phyloP scores from a whole-genome alignment of 37 sponge, comb jelly and placozoan species.

The Diacarnus erythraeanus region DNA sequence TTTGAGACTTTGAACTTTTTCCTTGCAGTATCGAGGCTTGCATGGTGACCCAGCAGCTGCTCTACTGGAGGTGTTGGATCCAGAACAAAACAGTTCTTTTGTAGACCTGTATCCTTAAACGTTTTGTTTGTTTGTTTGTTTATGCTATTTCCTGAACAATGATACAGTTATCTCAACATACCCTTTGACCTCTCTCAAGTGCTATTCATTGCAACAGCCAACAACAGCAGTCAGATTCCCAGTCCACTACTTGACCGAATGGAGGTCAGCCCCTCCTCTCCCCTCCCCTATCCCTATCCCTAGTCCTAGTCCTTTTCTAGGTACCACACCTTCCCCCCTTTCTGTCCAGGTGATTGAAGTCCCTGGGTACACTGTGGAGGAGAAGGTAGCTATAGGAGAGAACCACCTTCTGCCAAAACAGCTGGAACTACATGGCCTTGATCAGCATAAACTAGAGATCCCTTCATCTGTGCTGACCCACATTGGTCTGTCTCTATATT shows the following conservation, averaged over 20 bases:
- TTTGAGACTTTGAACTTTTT: not conserved
- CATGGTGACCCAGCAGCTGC: slow-evolving; percentile 96
- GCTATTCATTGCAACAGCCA: slow-evolving; percentile 90
- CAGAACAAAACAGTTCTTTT: slow-evolving; percentile 89
- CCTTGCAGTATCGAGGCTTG: slow-evolving; percentile 50
- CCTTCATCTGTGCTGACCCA: slow-evolving; percentile 10
- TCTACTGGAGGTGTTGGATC: slow-evolving; percentile 90
- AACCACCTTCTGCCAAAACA: slow-evolving; percentile 83
- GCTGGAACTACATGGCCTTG: slow-evolving; percentile 73
- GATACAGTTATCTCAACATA: slow-evolving; percentile 65
- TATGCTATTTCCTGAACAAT: not conserved
- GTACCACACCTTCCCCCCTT: not conserved
- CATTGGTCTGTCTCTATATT: slow-evolving; percentile 34
- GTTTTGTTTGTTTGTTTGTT: not conserved
- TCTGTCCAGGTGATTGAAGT: slow-evolving; percentile 65
- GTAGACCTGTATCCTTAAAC: slow-evolving; percentile 80
- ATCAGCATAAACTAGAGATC: slow-evolving; percentile 37
- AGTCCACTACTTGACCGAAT: slow-evolving; percentile 80
- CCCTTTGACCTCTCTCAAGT: slow-evolving; percentile 90
- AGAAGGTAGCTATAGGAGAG: slow-evolving; percentile 84
- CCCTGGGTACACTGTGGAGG: slow-evolving; percentile 85
- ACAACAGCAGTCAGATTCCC: slow-evolving; percentile 77
- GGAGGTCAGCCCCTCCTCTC: slow-evolving; percentile 55
- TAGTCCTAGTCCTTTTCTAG: not conserved
- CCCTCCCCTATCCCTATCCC: not conserved